Evolutionary conservation across 2,888 invertebrate species (phyloP).

Genomic region (Lasioglossum leucozonium): DNA sequence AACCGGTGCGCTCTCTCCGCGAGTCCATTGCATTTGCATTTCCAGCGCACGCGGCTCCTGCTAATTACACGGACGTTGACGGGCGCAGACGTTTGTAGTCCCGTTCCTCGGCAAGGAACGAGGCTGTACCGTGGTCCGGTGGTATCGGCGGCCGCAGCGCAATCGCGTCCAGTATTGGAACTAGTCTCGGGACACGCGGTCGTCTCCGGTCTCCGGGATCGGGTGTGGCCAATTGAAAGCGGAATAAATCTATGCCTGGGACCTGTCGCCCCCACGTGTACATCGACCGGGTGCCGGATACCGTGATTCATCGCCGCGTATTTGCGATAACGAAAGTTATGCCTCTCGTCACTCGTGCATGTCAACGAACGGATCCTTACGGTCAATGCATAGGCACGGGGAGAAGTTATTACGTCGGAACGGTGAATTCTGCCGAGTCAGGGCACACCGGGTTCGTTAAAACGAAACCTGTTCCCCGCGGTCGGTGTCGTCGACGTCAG

Average conservation of each 20-base stretch:
- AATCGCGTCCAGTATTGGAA: neutral
- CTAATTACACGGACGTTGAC: slow-evolving; percentile 5
- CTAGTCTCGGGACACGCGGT: neutral
- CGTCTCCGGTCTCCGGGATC: neutral
- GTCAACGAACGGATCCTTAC: slow-evolving; percentile 72
- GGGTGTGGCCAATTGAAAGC: slow-evolving; percentile 44
- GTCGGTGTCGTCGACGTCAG: slow-evolving; percentile 28
- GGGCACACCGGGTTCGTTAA: slow-evolving; percentile 69
- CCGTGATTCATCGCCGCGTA: slow-evolving; percentile 74
- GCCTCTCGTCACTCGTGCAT: slow-evolving; percentile 73
- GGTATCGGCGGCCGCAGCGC: neutral
- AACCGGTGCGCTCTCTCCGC: neutral
- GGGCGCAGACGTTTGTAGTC: neutral
- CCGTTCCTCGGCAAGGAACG: neutral
- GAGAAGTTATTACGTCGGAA: slow-evolving; percentile 65
- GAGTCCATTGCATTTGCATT: neutral
- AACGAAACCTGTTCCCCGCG: slow-evolving; percentile 72
- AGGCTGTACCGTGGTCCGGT: neutral
- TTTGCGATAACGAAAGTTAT: slow-evolving; percentile 78
- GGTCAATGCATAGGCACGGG: slow-evolving; percentile 35
- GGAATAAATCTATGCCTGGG: slow-evolving; percentile 35
- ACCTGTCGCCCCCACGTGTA: slow-evolving; percentile 44
- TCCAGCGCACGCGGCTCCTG: neutral
- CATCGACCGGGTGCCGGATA: slow-evolving; percentile 48
- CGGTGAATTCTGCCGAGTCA: slow-evolving; percentile 30